phyloP scores from a whole-genome alignment of 2,888 invertebrate genomes.

The Scaptomyza polygonia region DNA sequence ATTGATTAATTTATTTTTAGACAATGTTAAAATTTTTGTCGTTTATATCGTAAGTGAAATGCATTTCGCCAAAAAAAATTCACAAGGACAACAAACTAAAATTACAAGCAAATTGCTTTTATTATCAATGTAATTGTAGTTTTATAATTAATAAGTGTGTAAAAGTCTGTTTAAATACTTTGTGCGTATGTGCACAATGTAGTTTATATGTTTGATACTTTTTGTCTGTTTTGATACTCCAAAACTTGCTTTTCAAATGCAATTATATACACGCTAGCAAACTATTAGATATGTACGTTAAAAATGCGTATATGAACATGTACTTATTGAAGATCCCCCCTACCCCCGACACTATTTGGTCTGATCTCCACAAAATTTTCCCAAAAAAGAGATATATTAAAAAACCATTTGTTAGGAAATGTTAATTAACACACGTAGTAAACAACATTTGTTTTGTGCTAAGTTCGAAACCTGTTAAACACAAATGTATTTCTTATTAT shows the following conservation, averaged over 20 bases:
- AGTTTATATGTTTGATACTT: constrained; percentile 50
- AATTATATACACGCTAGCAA: constrained; percentile 45
- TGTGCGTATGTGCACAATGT: constrained; percentile 18
- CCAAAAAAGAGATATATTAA: constrained; percentile 4
- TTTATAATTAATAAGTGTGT: constrained; percentile 45
- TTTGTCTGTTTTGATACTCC: constrained; percentile 71
- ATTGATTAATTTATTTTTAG: constrained; percentile 67
- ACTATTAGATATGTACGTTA: constrained; percentile 3
- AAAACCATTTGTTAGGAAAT: constrained; percentile 22
- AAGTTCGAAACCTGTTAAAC: constrained; percentile 35
- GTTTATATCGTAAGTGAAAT: constrained; percentile 51
- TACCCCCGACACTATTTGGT: constrained; percentile 3
- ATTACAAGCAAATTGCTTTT: constrained; percentile 55
- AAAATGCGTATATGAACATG: constrained; percentile 31
- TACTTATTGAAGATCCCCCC: constrained; percentile 55
- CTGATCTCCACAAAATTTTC: constrained; percentile 55
- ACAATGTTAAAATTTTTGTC: constrained; percentile 63
- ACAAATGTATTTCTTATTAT: constrained; percentile 24
- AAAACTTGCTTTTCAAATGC: constrained; percentile 56
- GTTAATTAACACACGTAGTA: constrained; percentile 24
- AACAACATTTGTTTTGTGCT: constrained; percentile 26
- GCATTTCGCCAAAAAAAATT: constrained; percentile 77
- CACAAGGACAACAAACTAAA: constrained; percentile 42
- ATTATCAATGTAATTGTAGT: constrained; percentile 39
- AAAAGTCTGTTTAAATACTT: constrained; percentile 53